A percentile compares a stretch with the other conserved stretches of the same genome.
These are phyloP conservation scores for Uloborus plumipes DNA, from an alignment of 2,888 invertebrate species.

Conservation along the genomic window DNA sequence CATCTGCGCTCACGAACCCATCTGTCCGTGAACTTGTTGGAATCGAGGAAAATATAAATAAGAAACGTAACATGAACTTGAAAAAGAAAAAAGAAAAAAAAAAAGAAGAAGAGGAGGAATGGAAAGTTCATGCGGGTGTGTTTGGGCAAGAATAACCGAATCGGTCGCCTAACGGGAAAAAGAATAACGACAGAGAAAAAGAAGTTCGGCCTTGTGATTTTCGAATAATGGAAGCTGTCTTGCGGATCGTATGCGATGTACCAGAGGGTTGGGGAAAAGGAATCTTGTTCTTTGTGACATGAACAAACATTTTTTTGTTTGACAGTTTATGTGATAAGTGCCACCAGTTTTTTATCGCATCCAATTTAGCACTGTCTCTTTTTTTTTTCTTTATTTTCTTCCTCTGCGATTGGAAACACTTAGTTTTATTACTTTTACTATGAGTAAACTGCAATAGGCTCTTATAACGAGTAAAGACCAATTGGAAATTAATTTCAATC, in stretches of 20 bases:
- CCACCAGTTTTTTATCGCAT: too few species aligned
- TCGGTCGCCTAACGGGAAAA: conserved; percentile 33
- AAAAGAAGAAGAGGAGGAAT: conserved; percentile 1
- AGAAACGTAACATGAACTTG: neutral
- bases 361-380: too few species aligned
- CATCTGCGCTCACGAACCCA: conserved; percentile 32
- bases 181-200: conserved; percentile 9
- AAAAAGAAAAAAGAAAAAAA: conserved; percentile 10
- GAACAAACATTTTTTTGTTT: too few species aligned
- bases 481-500: too few species aligned
- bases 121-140: conserved; percentile 43
- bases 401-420: too few species aligned
- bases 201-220: neutral
- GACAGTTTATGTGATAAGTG: too few species aligned
- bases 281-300: too few species aligned
- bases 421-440: too few species aligned
- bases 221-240: conserved; percentile 17
- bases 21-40: conserved; percentile 30
- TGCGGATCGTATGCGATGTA: conserved; percentile 31
- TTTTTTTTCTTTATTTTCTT: too few species aligned
- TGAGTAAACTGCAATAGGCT: too few species aligned
- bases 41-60: conserved; percentile 18
- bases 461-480: too few species aligned
- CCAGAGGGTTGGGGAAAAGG: too few species aligned
- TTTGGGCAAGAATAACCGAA: neutral